These are phyloP conservation scores for Ctenoplectra terminalis DNA, from an alignment of 1,140 invertebrate species.

Conservation along the genomic window DNA sequence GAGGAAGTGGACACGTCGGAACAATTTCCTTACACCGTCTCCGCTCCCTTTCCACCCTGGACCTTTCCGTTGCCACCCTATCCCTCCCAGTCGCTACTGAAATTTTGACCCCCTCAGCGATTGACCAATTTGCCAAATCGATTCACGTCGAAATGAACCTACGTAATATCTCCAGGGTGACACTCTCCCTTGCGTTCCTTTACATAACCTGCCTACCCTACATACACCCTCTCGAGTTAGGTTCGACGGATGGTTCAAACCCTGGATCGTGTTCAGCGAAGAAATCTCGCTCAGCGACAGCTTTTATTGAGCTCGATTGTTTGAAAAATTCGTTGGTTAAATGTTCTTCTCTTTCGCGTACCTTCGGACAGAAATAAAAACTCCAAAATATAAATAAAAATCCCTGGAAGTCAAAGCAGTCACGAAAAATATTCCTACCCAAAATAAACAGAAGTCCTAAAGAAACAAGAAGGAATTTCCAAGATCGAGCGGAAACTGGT, in stretches of 20 bases:
- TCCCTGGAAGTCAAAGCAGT: background rate
- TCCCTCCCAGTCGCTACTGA: slow-evolving; percentile 61
- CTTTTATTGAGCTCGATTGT: no score
- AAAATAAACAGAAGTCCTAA: background rate
- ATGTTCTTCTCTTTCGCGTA: no score
- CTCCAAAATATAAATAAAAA: background rate
- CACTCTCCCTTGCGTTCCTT: slow-evolving; percentile 39
- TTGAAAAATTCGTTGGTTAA: no score
- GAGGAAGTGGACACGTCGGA: slow-evolving; percentile 83
- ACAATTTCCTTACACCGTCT: slow-evolving; percentile 83
- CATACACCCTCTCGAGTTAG: background rate
- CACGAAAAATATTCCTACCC: no score
- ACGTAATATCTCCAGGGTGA: slow-evolving; percentile 64
- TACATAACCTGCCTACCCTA: slow-evolving; percentile 28
- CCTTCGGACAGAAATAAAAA: no score
- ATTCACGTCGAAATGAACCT: slow-evolving; percentile 78
- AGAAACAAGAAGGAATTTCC: background rate
- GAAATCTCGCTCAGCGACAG: no score
- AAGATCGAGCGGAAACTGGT: background rate
- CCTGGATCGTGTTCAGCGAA: background rate
- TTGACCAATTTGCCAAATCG: slow-evolving; percentile 82
- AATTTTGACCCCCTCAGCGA: slow-evolving; percentile 78
- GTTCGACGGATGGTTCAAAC: background rate
- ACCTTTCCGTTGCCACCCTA: slow-evolving; percentile 48
- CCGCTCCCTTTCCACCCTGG: slow-evolving; percentile 46